Percentiles rank a stretch among this genome's conserved stretches.
Conservation (phyloP, 1,140 invertebrate species). For the Sweltsa coloradensis region DNA sequence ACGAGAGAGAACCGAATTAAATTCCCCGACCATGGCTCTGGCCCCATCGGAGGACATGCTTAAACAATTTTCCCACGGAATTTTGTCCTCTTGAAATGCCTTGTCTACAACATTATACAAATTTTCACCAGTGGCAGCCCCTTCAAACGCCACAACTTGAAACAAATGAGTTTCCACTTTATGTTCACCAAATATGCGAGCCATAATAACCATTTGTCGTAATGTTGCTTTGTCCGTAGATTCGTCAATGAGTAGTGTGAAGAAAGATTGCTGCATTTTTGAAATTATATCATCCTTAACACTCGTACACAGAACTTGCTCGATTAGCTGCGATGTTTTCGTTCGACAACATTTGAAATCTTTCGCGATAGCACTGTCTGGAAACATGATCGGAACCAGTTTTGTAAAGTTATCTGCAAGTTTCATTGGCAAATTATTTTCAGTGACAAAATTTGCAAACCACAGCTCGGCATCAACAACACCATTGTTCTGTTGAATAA, state of each 20-base stretch:
- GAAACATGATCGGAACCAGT: background rate
- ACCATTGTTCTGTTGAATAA: background rate
- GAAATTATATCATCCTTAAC: background rate
- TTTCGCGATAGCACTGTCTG: background rate
- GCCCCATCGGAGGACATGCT: conserved; percentile 11
- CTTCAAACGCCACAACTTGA: conserved; percentile 1
- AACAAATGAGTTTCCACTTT: conserved; percentile 2
- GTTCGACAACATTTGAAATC: background rate
- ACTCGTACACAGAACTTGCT: background rate
- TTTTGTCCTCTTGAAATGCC: conserved; percentile 5
- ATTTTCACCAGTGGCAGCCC: background rate
- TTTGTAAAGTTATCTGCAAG: background rate
- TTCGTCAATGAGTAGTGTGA: conserved; percentile 1
- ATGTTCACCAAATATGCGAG: background rate
- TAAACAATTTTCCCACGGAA: conserved; percentile 8
- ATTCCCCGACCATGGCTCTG: conserved; percentile 7
- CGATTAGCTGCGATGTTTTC: background rate
- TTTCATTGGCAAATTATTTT: conserved; percentile 1
- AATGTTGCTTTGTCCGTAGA: background rate
- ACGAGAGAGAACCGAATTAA: conserved; percentile 5
- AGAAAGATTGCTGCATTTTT: background rate
- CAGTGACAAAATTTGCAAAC: background rate
- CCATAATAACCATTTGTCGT: conserved; percentile 2
- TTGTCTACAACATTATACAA: conserved; percentile 6
- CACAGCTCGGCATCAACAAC: background rate